Evolutionary conservation across 2,797 vertebrate genomes (phyloP).

Genomic region (Notolepis coatsorum): DNA sequence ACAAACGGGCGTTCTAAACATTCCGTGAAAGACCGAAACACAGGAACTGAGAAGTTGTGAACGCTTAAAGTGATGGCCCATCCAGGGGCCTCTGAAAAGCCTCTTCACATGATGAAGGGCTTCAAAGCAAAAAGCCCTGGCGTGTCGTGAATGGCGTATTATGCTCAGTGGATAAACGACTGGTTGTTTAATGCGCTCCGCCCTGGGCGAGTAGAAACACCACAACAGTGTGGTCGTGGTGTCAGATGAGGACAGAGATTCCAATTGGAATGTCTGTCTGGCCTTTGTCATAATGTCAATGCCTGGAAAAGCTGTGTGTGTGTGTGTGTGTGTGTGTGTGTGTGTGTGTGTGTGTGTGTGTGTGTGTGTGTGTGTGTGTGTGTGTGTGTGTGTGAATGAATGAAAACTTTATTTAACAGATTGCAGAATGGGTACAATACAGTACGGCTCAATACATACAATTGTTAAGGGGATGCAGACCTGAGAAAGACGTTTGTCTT

Average conservation of each 20-base stretch:
- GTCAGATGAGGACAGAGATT: neutral
- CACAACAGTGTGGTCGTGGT: no score
- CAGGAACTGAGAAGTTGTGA: no score
- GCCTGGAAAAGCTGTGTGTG: neutral
- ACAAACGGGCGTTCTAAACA: no score
- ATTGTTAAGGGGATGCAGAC: no score
- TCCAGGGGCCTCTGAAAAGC: neutral
- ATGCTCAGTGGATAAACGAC: conserved; percentile 3
- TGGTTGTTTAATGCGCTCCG: neutral
- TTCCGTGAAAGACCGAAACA: no score
- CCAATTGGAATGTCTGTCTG: neutral
- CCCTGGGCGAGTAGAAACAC: neutral
- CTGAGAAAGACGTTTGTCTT: no score
- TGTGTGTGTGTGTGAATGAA: neutral
- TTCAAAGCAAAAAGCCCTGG: conserved; percentile 25
- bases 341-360: neutral
- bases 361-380: neutral
- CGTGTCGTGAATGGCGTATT: conserved; percentile 25
- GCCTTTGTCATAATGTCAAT: neutral
- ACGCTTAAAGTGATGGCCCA: no score
- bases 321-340: neutral
- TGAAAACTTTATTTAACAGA: no score
- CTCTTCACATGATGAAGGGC: neutral
- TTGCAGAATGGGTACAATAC: no score
- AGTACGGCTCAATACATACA: no score